These are phyloP conservation scores for Galerucella calmariensis DNA, from an alignment of 2,888 invertebrate species.

Conservation along the genomic window DNA sequence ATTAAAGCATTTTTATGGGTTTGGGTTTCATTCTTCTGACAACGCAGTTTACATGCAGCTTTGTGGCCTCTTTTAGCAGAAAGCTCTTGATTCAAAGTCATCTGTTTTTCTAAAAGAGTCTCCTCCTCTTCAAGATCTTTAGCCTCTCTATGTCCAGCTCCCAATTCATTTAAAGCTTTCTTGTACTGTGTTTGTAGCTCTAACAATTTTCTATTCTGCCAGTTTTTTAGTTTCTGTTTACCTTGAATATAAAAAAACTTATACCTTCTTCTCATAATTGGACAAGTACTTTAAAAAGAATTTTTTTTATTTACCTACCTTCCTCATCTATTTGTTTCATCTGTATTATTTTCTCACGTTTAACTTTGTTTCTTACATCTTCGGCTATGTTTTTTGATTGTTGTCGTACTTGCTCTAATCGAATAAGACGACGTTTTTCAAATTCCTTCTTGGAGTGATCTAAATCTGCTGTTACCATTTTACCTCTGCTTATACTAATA, in stretches of 20 bases:
- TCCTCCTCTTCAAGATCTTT: slow-evolving; percentile 61
- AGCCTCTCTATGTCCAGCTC: slow-evolving; percentile 66
- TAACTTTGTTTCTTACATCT: slow-evolving; percentile 68
- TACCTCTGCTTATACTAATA: slow-evolving; percentile 64
- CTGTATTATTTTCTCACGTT: slow-evolving; percentile 67
- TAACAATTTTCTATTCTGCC: slow-evolving; percentile 67
- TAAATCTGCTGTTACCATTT: slow-evolving; percentile 67
- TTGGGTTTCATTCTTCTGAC: slow-evolving; percentile 52
- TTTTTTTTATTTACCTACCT: slow-evolving; percentile 56
- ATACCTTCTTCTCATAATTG: not conserved
- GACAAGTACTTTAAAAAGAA: not conserved
- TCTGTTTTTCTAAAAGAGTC: slow-evolving; percentile 45
- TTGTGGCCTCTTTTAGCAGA: slow-evolving; percentile 64
- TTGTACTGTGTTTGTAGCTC: slow-evolving; percentile 67
- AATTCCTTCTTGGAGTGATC: slow-evolving; percentile 69
- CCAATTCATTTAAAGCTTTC: slow-evolving; percentile 67
- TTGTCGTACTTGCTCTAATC: slow-evolving; percentile 74
- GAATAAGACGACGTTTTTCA: slow-evolving; percentile 69
- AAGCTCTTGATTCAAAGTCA: slow-evolving; percentile 42
- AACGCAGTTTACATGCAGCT: slow-evolving; percentile 61
- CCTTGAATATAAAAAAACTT: slow-evolving; percentile 52
- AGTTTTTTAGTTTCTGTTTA: slow-evolving; percentile 66
- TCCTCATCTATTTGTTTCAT: slow-evolving; percentile 66
- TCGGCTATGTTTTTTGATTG: slow-evolving; percentile 73
- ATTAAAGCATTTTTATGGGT: slow-evolving; percentile 51